Conservation (phyloP, 2,888 invertebrate genomes). For the Nephrotoma guestfalica region DNA sequence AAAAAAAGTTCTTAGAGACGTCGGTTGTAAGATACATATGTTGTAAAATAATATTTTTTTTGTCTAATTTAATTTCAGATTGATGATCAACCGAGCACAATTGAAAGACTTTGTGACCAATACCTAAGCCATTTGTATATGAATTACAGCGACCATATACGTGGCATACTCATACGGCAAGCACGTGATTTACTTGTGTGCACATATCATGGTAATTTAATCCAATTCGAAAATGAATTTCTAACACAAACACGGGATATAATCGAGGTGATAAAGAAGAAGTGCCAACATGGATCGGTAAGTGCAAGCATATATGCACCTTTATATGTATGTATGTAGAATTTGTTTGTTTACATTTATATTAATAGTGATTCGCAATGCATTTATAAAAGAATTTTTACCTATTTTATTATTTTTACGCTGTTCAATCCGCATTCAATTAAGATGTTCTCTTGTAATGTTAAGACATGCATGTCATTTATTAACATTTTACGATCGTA, state of each 20-base stretch:
- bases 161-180: slow-evolving; percentile 47
- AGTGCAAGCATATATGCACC: slow-evolving; percentile 15
- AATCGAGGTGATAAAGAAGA: slow-evolving; percentile 37
- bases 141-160: slow-evolving; percentile 39
- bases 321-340: too few relatives aligned
- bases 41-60: slow-evolving; percentile 5
- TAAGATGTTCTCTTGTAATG: not conserved
- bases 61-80: slow-evolving; percentile 15
- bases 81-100: slow-evolving; percentile 10
- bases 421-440: not conserved
- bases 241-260: slow-evolving; percentile 44
- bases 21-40: too few relatives aligned
- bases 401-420: not conserved
- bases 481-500: not conserved
- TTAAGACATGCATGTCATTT: not conserved
- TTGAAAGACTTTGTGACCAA: slow-evolving; percentile 38
- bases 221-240: slow-evolving; percentile 46
- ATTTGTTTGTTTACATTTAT: not conserved
- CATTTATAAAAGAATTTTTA: not conserved
- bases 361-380: not conserved
- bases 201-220: slow-evolving; percentile 47
- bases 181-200: slow-evolving; percentile 52
- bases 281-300: slow-evolving; percentile 28
- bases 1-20: not conserved
- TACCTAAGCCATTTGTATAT: slow-evolving; percentile 48